Conservation (phyloP, 35 echinoderm and acorn worm species). For the Holothuria glaberrima region DNA sequence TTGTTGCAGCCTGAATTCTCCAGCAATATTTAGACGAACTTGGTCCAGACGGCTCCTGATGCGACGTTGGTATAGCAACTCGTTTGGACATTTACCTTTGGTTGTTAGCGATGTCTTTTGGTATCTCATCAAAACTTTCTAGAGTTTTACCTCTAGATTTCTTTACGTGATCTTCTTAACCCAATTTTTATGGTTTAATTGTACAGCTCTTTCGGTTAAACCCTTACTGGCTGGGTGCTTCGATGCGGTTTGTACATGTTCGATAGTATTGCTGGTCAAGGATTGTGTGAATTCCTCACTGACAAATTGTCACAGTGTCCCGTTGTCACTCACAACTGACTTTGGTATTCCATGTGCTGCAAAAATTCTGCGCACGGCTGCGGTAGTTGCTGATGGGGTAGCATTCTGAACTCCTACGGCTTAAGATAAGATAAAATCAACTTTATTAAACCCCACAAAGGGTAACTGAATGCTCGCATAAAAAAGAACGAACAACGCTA, state of each 20-base stretch:
- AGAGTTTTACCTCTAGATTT: slow-evolving; percentile 54
- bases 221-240: slow-evolving; percentile 67
- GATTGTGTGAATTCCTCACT: slow-evolving; percentile 67
- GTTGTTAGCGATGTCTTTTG: slow-evolving; percentile 55
- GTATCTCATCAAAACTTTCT: slow-evolving; percentile 60
- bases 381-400: slow-evolving; percentile 26
- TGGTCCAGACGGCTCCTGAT: slow-evolving; percentile 63
- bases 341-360: slow-evolving; percentile 63
- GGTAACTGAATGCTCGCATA: too few relatives aligned
- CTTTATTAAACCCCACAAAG: too few relatives aligned
- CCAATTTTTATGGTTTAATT: slow-evolving; percentile 69
- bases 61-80: slow-evolving; percentile 56
- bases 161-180: slow-evolving; percentile 54
- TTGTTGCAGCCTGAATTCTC: slow-evolving; percentile 45
- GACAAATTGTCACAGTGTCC: slow-evolving; percentile 37
- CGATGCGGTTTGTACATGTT: slow-evolving; percentile 69
- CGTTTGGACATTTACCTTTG: slow-evolving; percentile 58
- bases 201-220: slow-evolving; percentile 63
- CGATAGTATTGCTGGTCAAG: slow-evolving; percentile 49
- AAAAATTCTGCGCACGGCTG: slow-evolving; percentile 45
- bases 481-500: too few relatives aligned
- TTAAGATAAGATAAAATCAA: too few relatives aligned
- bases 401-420: not conserved
- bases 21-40: slow-evolving; percentile 38
- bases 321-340: slow-evolving; percentile 66